phyloP scores from a whole-genome alignment of 1,140 invertebrate species.

The Bombus huntii region DNA sequence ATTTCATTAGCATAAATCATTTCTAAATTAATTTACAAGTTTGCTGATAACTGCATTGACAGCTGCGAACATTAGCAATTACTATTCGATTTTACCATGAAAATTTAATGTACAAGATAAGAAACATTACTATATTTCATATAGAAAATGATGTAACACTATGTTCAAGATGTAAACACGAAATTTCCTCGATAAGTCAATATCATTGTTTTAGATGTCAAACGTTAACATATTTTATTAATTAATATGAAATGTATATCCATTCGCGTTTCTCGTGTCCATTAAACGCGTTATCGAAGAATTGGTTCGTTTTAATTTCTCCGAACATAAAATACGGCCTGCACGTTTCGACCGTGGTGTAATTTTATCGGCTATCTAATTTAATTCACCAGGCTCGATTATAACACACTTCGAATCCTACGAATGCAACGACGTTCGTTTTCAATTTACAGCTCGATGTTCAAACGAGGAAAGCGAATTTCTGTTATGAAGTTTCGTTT shows the following conservation, averaged over 20 bases:
- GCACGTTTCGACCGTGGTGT: neutral
- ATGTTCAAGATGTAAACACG: too few relatives aligned
- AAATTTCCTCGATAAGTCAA: too few relatives aligned
- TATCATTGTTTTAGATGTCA: neutral
- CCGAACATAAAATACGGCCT: neutral
- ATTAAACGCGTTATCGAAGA: neutral
- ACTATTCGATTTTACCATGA: too few relatives aligned
- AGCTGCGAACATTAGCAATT: too few relatives aligned
- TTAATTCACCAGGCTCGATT: conserved; percentile 21
- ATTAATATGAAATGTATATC: neutral
- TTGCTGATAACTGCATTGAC: too few relatives aligned
- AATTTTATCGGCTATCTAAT: conserved; percentile 14
- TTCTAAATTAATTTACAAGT: neutral
- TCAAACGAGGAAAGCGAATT: conserved; percentile 24
- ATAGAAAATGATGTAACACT: too few relatives aligned
- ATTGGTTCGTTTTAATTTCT: neutral
- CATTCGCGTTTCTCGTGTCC: neutral
- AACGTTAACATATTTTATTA: neutral
- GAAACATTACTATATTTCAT: too few relatives aligned
- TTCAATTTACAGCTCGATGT: neutral
- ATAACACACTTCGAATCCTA: conserved; percentile 1
- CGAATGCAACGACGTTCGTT: neutral
- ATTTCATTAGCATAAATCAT: neutral
- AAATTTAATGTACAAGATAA: too few relatives aligned
- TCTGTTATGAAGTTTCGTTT: conserved; percentile 14